These are phyloP conservation scores for Hirtodrosophila cameraria DNA, from an alignment of 2,888 invertebrate species.

Conservation along the genomic window DNA sequence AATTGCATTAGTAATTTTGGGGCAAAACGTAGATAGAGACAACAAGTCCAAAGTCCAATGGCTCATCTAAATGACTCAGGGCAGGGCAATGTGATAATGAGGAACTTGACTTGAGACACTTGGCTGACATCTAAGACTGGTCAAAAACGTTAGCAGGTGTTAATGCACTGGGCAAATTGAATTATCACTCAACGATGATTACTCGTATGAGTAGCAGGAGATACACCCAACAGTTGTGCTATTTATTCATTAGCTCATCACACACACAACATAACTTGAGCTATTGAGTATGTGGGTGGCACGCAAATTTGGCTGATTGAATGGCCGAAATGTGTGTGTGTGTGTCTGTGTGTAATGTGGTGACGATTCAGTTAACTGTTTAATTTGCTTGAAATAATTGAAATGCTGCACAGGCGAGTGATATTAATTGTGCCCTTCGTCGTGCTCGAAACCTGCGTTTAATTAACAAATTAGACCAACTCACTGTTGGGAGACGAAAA, in stretches of 20 bases:
- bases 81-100: constrained; percentile 28
- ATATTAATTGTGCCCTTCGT: constrained; percentile 43
- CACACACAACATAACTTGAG: constrained; percentile 9
- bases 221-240: constrained; percentile 41
- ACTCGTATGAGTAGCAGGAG: constrained; percentile 29
- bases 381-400: constrained; percentile 81
- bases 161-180: constrained; percentile 72
- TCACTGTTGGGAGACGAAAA: constrained; percentile 3
- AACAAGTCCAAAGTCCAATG: background rate
- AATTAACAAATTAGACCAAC: constrained; percentile 73
- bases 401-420: constrained; percentile 58
- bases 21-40: constrained; percentile 10
- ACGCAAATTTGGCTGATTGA: constrained; percentile 61
- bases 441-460: constrained; percentile 54
- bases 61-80: background rate
- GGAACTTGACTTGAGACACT: constrained; percentile 21
- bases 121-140: constrained; percentile 24
- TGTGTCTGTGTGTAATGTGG: constrained; percentile 35
- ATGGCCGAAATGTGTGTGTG: constrained; percentile 35
- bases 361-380: constrained; percentile 76
- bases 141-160: constrained; percentile 67
- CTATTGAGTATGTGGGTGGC: constrained; percentile 24
- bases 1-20: constrained; percentile 58
- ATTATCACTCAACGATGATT: constrained; percentile 62
- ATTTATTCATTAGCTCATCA: constrained; percentile 68